phyloP scores from a whole-genome alignment of 2,797 vertebrate genomes.

The Hemibagrus guttatus region DNA sequence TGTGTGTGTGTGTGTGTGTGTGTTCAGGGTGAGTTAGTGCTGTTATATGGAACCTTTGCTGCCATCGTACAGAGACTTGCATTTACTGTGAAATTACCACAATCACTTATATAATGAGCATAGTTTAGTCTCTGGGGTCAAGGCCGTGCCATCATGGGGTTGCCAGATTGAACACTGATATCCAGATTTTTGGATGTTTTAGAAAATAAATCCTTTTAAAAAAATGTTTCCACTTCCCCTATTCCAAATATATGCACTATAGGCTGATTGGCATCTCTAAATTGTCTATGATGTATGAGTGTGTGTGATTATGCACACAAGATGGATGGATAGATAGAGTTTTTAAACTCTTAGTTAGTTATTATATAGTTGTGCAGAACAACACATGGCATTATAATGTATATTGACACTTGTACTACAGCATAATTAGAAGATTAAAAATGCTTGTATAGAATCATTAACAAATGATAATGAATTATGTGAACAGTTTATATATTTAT shows the following conservation, averaged over 20 bases:
- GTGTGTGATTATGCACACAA: too few relatives aligned
- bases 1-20: neutral
- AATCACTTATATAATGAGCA: constrained; percentile 44
- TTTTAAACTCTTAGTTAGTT: neutral
- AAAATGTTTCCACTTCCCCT: too few relatives aligned
- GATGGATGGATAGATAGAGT: too few relatives aligned
- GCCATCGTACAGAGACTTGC: constrained; percentile 25
- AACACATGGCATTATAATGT: neutral
- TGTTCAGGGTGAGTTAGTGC: neutral
- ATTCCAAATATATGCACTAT: too few relatives aligned
- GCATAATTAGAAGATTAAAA: neutral
- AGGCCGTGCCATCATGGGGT: constrained; percentile 3
- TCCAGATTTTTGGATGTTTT: neutral
- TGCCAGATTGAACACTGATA: constrained; percentile 10
- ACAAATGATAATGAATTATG: neutral
- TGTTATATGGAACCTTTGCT: constrained; percentile 30
- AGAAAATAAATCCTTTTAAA: neutral
- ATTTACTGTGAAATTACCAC: constrained; percentile 44
- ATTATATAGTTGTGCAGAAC: neutral
- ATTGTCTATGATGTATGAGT: too few relatives aligned
- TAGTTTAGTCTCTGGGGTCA: constrained; percentile 38
- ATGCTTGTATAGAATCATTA: neutral
- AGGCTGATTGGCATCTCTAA: too few relatives aligned
- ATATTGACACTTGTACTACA: neutral
- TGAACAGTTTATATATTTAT: neutral